Base-by-base conservation (phyloP, 2,888 invertebrate genomes). In the Eupithecia dodoneata region DNA sequence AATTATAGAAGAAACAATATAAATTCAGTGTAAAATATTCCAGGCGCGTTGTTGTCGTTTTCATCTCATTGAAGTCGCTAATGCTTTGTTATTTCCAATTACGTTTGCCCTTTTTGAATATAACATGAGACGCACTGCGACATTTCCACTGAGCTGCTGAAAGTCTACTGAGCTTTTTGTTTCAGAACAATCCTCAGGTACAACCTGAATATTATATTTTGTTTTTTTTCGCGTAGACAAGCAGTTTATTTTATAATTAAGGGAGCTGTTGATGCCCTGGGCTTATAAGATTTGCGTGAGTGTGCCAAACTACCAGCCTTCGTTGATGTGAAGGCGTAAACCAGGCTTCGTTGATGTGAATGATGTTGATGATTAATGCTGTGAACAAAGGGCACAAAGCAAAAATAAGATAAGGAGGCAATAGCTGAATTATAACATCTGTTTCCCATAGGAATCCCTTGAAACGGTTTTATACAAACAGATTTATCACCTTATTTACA, bases 61-160 rank as follows among this genome's bases (percentile, higher is more conserved):
- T 76, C 74, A 66, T 77, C 52, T 75, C 76, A 79, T 81, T 82
- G 83, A 85, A 84, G 84, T 84, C 83, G 82, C 82, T 86, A 86
- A 85, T 84, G 80, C 80, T 82, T 84, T 82, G 84, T 85, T 87
- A 84, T 84, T 84, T 87, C 86, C 85, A 87, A 87, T 87, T 87
- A 86, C 81, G 82, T 80, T 81, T 84, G 82, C 83, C 83, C 83
- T 83, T 81, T 81, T 78, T 87, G 87, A 87, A 87, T 87, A 83
- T 83, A 81, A 83, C 85, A 87, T 87, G 84, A 87, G 87, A 81
- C 88, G 87, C 87, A 87, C 71, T 87, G 87, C 87, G 87, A 83
- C 79, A 86, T 81, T 84, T 85, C 18, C 18, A 86, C 86, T 85
- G 81, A 80, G 74, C 74, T 52, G 74, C 63, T 65, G 13, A 13